Evolutionary conservation across 2,797 vertebrate genomes (phyloP).

Genomic region (Lates japonicus): DNA sequence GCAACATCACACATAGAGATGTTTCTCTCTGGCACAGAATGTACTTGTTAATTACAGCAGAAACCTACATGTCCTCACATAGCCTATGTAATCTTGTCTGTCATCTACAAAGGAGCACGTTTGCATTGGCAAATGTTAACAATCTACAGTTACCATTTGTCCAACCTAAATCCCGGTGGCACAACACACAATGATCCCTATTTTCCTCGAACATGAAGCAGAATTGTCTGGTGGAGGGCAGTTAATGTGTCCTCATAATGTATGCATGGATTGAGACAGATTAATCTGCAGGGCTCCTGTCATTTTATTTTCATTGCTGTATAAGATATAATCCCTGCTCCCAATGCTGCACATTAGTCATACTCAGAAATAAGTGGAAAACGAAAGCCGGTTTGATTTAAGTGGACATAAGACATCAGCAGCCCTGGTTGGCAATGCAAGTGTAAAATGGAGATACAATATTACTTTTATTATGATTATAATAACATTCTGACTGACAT

Average conservation of each 20-base stretch:
- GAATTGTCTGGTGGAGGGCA: constrained; percentile 28
- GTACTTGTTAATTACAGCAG: constrained; percentile 46
- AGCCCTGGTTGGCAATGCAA: background rate
- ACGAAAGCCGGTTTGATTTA: constrained; percentile 4
- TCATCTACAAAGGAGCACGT: constrained; percentile 9
- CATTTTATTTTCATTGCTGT: constrained; percentile 37
- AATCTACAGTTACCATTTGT: constrained; percentile 20
- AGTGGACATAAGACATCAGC: constrained; percentile 10
- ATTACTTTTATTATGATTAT: background rate
- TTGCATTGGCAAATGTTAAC: constrained; percentile 29
- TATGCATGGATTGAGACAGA: constrained; percentile 29
- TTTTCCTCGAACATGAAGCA: constrained; percentile 26
- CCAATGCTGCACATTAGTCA: constrained; percentile 33
- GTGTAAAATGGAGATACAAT: background rate
- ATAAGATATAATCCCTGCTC: constrained; percentile 44
- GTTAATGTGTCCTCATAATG: constrained; percentile 36
- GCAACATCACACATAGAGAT: constrained; percentile 19
- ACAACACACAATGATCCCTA: constrained; percentile 4
- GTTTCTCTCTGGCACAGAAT: constrained; percentile 19
- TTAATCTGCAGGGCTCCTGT: constrained; percentile 46
- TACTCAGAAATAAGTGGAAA: constrained; percentile 13
- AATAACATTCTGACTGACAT: background rate
- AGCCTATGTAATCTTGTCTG: constrained; percentile 33
- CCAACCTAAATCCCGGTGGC: constrained; percentile 22
- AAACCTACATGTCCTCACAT: constrained; percentile 32